Evolutionary conservation across 2,113 vertebrate species (phyloP), one percentile per base, ranked within the genome.

Genomic region (Atlantisia rogersi): DNA sequence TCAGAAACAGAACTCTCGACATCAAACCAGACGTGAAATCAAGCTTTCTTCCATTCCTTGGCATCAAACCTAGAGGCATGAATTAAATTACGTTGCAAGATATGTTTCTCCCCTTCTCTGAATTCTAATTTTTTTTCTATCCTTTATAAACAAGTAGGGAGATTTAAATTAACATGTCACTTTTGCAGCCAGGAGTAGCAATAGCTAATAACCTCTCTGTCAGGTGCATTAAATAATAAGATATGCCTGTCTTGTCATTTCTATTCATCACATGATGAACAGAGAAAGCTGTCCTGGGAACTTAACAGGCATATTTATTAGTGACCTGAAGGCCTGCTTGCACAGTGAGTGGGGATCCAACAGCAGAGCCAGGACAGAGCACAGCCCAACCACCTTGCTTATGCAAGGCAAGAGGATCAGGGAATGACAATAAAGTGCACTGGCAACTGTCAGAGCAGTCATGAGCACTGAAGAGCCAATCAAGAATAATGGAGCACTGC

Each of bases 111-210:
- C 22, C 9, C 19, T 71, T 91, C 76, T 70, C 70, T 73, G 39
- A 37, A 40, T 44, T 52, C 58, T 59, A 2, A 16, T 79, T 78
- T 81, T 64, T 71, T 48, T 48, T 18, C 67, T 82, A 58, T 65
- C 9, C 39, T 92, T 95, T 95, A 82, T 44, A 94, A 76, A 80
- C 11, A 65, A 65, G 40, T 26, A 46, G 37, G 10, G n/a, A 88
- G 52, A 86, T 82, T 69, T 62, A 96, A 81, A 94, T 92, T 86
- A 93, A 88, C 37, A 40, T 63, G 82, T 92, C 94, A 83, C 19
- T 92, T 86, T 91, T 48, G 82, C 63, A 85, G 35, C 64, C 83
- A 91, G 82, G 14, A 80, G 69, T 29, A 95, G 65, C 31, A 84
- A 74, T 24, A 91, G 91, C 76, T 71, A 92, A 83, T 73, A 94